phyloP scores from a whole-genome alignment of 1,140 invertebrate species.

The Coelopa frigida region DNA sequence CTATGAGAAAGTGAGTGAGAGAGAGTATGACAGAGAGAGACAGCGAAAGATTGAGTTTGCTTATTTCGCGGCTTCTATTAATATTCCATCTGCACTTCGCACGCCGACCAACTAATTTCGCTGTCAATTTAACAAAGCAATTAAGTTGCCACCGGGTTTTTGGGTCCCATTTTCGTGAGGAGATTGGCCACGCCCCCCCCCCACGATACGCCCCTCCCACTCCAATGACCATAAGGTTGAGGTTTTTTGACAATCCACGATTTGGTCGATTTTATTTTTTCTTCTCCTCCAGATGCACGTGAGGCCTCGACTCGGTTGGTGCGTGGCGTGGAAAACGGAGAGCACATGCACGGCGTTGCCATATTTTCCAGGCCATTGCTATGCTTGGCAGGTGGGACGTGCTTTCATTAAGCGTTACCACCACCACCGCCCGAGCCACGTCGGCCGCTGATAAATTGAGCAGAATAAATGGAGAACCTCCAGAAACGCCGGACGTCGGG shows the following conservation, averaged over 20 bases:
- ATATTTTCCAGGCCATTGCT: background rate
- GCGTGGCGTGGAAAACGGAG: too few species aligned
- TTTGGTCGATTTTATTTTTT: too few species aligned
- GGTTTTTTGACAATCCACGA: too few species aligned
- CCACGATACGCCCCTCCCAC: too few species aligned
- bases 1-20: too few species aligned
- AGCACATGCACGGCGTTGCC: slow-evolving; percentile 6
- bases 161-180: slow-evolving; percentile 12
- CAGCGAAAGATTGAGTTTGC: too few species aligned
- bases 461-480: slow-evolving; percentile 17
- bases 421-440: too few species aligned
- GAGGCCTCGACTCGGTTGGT: too few species aligned
- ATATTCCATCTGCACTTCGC: slow-evolving; percentile 1
- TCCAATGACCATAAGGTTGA: too few species aligned
- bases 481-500: background rate
- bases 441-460: slow-evolving; percentile 43
- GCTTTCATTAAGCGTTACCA: slow-evolving; percentile 37
- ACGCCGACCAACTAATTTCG: slow-evolving; percentile 28
- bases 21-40: too few species aligned
- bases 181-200: slow-evolving; percentile 16
- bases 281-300: too few species aligned
- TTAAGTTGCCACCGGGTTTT: slow-evolving; percentile 30
- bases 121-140: slow-evolving; percentile 44
- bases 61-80: too few species aligned
- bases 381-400: slow-evolving; percentile 19